Evolutionary conservation across 64 coral and sea anemone species (phyloP).

Genomic region (Stichodactyla mertensii): DNA sequence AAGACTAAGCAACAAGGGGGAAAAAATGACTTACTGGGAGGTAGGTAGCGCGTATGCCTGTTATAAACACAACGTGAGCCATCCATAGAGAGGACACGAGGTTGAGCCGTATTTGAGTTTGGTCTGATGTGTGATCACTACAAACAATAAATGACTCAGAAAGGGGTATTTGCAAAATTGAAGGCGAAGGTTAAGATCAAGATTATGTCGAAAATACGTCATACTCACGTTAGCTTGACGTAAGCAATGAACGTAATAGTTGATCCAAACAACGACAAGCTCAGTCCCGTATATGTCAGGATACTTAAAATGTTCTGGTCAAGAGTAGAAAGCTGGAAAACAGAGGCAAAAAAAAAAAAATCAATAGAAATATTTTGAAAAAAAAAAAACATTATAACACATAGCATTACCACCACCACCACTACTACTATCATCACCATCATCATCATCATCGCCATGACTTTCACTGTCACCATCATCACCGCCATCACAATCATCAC

Average conservation of each 20-base stretch:
- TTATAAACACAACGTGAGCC: background rate
- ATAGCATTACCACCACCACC: no score
- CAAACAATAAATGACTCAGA: background rate
- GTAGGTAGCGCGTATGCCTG: conserved; percentile 27
- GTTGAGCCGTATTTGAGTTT: background rate
- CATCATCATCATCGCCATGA: no score
- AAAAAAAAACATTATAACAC: no score
- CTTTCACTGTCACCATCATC: no score
- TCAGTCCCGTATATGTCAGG: conserved; percentile 25
- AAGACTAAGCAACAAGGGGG: background rate
- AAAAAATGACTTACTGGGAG: background rate
- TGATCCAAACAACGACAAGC: conserved; percentile 37
- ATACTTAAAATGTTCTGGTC: conserved; percentile 6
- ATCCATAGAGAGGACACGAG: background rate
- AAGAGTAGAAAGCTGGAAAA: background rate
- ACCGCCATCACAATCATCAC: no score
- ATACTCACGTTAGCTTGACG: conserved; percentile 22
- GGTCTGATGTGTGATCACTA: background rate
- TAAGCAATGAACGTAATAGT: conserved; percentile 32
- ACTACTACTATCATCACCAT: no score
- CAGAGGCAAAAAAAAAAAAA: no score
- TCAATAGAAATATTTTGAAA: no score
- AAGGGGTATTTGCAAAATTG: no score
- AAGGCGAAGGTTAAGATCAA: background rate
- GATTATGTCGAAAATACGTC: no score